Conservation (phyloP, 2,888 invertebrate species). For the Mayetiola destructor region DNA sequence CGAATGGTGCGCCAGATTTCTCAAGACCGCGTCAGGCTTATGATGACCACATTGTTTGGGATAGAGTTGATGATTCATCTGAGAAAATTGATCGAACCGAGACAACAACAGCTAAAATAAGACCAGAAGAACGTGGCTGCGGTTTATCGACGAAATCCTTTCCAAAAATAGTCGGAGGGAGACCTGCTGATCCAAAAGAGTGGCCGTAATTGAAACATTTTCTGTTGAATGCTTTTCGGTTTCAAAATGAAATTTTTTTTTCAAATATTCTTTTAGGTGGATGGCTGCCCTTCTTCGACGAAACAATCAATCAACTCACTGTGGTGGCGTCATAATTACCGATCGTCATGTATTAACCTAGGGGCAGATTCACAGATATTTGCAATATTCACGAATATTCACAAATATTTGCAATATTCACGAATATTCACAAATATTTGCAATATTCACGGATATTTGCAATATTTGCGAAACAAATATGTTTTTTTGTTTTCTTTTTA, state of each 20-base stretch:
- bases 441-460: too few relatives aligned
- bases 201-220: too few relatives aligned
- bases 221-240: too few relatives aligned
- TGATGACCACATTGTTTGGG: slow-evolving; percentile 18
- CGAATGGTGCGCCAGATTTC: slow-evolving; percentile 27
- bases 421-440: too few relatives aligned
- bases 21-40: slow-evolving; percentile 39
- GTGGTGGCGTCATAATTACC: slow-evolving; percentile 69
- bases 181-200: slow-evolving; percentile 48
- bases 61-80: slow-evolving; percentile 14
- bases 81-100: slow-evolving; percentile 8
- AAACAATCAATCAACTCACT: slow-evolving; percentile 48
- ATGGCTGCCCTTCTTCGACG: slow-evolving; percentile 59
- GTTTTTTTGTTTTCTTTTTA: too few relatives aligned
- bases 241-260: too few relatives aligned
- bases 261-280: too few relatives aligned
- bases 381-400: too few relatives aligned
- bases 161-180: slow-evolving; percentile 45
- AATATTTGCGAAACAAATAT: too few relatives aligned
- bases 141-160: slow-evolving; percentile 32
- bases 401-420: too few relatives aligned
- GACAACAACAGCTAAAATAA: slow-evolving; percentile 24
- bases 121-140: slow-evolving; percentile 28
- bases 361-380: too few relatives aligned
- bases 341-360: slow-evolving; percentile 45